A percentile compares a stretch with the other conserved stretches of the same genome.
These are phyloP conservation scores for Hydrolagus affinis DNA, from an alignment of 2,113 vertebrate species.

Conservation along the genomic window DNA sequence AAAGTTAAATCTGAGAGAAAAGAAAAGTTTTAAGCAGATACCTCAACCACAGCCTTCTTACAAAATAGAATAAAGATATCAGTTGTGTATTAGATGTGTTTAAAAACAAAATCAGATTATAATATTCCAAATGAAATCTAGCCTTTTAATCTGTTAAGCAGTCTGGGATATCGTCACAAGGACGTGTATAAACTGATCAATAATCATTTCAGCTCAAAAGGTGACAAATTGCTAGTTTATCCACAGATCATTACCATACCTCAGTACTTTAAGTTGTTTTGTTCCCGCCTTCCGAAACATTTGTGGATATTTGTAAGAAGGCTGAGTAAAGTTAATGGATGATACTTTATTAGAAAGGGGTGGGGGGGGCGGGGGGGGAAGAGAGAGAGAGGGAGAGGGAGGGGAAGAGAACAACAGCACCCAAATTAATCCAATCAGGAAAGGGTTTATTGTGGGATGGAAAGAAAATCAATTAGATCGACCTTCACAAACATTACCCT, in stretches of 20 bases:
- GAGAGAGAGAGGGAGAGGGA: too few species aligned
- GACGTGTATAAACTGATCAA: neutral
- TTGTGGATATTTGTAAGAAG: slow-evolving; percentile 19
- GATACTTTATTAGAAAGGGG: neutral
- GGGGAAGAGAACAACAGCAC: too few species aligned
- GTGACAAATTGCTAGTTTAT: neutral
- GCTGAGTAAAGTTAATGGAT: neutral
- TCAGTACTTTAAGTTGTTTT: neutral
- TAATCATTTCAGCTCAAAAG: neutral
- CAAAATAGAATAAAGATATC: neutral
- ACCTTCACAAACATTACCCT: neutral
- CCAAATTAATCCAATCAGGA: neutral
- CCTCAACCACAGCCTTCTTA: slow-evolving; percentile 24
- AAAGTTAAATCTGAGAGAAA: neutral
- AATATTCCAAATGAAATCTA: neutral
- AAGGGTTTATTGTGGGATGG: neutral
- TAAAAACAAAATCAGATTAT: neutral
- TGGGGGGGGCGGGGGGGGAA: too few species aligned
- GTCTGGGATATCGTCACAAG: neutral
- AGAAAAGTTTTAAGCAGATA: neutral
- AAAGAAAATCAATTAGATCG: neutral
- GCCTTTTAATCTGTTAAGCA: neutral
- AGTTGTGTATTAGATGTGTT: neutral
- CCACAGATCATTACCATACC: neutral
- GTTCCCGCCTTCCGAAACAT: neutral